Percentiles rank a stretch among this genome's conserved stretches.
phyloP scores from a whole-genome alignment of 1,140 invertebrate genomes.

The Sitophilus oryzae region DNA sequence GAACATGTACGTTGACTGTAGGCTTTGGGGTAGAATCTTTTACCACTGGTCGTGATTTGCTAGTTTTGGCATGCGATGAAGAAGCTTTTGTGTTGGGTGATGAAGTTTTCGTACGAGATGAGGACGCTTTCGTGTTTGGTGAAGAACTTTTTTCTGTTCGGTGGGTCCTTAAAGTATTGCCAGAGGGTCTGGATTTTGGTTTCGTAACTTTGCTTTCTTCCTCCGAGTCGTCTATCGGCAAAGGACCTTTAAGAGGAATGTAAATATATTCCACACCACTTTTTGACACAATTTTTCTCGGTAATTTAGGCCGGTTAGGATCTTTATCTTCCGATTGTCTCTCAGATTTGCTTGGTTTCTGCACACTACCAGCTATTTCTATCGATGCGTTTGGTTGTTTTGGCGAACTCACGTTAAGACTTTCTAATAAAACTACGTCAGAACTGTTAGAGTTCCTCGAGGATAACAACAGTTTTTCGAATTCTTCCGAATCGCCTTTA shows the following conservation, averaged over 20 bases:
- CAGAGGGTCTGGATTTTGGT: neutral
- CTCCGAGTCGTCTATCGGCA: slow-evolving; percentile 33
- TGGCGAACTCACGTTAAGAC: slow-evolving; percentile 39
- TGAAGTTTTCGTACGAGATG: too few species aligned
- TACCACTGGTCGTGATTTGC: neutral
- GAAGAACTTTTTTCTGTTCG: neutral
- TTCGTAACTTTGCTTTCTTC: neutral
- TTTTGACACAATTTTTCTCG: slow-evolving; percentile 34
- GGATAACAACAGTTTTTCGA: slow-evolving; percentile 60
- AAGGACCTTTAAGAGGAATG: slow-evolving; percentile 42
- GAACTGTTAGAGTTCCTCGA: slow-evolving; percentile 52
- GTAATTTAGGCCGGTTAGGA: slow-evolving; percentile 12
- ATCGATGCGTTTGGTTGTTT: slow-evolving; percentile 17
- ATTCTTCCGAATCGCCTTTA: slow-evolving; percentile 52
- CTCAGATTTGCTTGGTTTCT: neutral
- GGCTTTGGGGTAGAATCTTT: neutral
- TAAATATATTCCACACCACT: slow-evolving; percentile 43
- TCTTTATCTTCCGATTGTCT: neutral
- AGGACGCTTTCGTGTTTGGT: too few species aligned
- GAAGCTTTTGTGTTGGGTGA: too few species aligned
- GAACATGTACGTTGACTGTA: neutral
- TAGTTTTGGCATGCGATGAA: neutral
- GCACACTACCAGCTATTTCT: slow-evolving; percentile 8
- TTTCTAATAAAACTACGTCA: slow-evolving; percentile 51
- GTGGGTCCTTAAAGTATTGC: neutral